These are phyloP conservation scores for Eptesicus fuscus DNA, from an alignment of 2,113 vertebrate species.

Conservation along the genomic window DNA sequence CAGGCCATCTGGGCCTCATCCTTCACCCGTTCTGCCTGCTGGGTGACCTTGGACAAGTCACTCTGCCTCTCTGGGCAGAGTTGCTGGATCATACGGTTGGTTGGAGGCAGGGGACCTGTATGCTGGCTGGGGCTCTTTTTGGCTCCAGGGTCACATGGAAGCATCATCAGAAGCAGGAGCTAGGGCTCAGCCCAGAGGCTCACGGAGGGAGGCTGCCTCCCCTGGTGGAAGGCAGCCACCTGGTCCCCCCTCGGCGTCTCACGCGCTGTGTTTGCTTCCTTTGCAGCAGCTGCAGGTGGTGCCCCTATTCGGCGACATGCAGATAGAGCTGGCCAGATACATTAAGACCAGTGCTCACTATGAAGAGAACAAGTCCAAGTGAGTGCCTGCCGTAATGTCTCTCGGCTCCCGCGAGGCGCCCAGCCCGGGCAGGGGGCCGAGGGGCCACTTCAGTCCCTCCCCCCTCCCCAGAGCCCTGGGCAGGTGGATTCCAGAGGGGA, in stretches of 20 bases:
- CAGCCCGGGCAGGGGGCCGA: conserved; percentile 66
- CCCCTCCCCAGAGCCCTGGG: conserved; percentile 69
- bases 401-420: conserved; percentile 82
- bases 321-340: conserved; percentile 99
- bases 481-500: conserved; percentile 43
- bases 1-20: not conserved
- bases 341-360: conserved; percentile 99
- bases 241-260: not conserved
- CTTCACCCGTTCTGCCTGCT: not conserved
- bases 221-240: not conserved
- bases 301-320: conserved; percentile 99
- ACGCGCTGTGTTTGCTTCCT: conserved; percentile 68
- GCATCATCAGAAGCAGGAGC: not conserved
- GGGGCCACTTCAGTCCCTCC: conserved; percentile 72
- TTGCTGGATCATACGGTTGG: not conserved
- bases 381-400: conserved; percentile 91
- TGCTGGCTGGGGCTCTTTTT: not conserved
- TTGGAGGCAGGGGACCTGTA: not conserved
- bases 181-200: not conserved
- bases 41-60: not conserved
- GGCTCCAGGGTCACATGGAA: not conserved
- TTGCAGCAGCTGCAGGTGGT: conserved; percentile 97
- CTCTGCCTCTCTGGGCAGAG: not conserved
- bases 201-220: not conserved
- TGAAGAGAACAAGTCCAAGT: conserved; percentile 99